Evolutionary conservation across 2,888 invertebrate species (phyloP).

Genomic region (Eupithecia exiguata): DNA sequence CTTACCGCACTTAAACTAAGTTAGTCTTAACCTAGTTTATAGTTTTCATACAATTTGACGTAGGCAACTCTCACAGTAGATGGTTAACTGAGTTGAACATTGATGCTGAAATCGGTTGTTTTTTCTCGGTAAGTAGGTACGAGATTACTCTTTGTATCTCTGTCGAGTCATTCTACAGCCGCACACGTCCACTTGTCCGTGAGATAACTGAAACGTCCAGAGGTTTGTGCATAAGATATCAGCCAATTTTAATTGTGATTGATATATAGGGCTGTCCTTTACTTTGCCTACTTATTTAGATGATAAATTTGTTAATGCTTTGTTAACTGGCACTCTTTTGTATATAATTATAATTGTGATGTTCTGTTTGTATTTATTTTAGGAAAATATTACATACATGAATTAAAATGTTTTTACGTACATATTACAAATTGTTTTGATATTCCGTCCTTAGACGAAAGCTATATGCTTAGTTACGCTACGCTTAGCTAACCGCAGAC

Average conservation of each 20-base stretch:
- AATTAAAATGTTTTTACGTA: constrained; percentile 40
- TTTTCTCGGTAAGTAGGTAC: neutral
- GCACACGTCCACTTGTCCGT: neutral
- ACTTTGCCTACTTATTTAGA: constrained; percentile 43
- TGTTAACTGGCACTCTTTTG: constrained; percentile 36
- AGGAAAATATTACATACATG: constrained; percentile 41
- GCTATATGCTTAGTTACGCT: too few relatives aligned
- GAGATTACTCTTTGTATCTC: neutral
- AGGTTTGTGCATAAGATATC: constrained; percentile 47
- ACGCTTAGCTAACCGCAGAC: too few relatives aligned
- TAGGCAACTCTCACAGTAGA: neutral
- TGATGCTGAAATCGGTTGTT: neutral
- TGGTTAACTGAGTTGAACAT: neutral
- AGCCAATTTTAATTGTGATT: constrained; percentile 53
- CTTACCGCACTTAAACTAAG: neutral
- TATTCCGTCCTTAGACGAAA: too few relatives aligned
- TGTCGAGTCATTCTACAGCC: neutral
- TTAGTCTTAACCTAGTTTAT: neutral
- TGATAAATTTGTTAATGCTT: constrained; percentile 34
- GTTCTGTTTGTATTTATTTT: constrained; percentile 45
- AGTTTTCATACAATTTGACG: neutral
- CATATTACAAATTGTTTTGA: constrained; percentile 18
- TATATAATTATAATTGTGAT: constrained; percentile 45
- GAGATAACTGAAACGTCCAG: neutral
- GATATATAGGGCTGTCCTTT: constrained; percentile 55